Evolutionary conservation across 2,797 vertebrate genomes (phyloP).

Genomic region (Gymnothorax javanicus): DNA sequence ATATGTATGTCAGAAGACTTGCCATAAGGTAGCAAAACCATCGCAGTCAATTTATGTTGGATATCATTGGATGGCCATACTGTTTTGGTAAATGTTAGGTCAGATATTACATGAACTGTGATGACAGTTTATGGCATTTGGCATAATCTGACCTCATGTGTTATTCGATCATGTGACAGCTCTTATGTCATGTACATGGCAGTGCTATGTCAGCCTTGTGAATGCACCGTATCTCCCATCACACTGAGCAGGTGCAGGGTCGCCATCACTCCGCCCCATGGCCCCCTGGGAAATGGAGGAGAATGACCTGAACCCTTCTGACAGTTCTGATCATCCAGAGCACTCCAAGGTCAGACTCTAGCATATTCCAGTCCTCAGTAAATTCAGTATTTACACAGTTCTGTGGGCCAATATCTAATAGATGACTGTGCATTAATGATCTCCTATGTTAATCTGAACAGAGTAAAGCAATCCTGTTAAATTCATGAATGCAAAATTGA

Average conservation of each 20-base stretch:
- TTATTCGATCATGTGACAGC: too few relatives aligned
- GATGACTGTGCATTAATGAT: background rate
- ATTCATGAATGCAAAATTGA: background rate
- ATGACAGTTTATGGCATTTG: too few relatives aligned
- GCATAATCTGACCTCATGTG: too few relatives aligned
- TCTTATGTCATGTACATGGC: too few relatives aligned
- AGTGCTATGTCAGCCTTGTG: background rate
- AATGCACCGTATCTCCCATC: background rate
- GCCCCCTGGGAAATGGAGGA: background rate
- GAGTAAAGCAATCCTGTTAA: constrained; percentile 8
- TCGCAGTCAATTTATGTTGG: too few relatives aligned
- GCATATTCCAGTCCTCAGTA: background rate
- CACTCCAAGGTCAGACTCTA: constrained; percentile 44
- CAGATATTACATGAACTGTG: too few relatives aligned
- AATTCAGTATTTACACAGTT: background rate
- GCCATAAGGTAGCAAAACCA: too few relatives aligned
- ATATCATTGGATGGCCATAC: too few relatives aligned
- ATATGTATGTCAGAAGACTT: too few relatives aligned
- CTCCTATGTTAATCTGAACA: background rate
- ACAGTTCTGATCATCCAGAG: constrained; percentile 40
- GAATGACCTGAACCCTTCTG: constrained; percentile 11
- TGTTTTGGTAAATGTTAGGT: too few relatives aligned
- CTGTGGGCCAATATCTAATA: background rate
- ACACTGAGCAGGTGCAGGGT: constrained; percentile 29
- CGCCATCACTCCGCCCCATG: background rate